Evolutionary conservation across 2,888 invertebrate species (phyloP).

Genomic region (Biston stratarius): DNA sequence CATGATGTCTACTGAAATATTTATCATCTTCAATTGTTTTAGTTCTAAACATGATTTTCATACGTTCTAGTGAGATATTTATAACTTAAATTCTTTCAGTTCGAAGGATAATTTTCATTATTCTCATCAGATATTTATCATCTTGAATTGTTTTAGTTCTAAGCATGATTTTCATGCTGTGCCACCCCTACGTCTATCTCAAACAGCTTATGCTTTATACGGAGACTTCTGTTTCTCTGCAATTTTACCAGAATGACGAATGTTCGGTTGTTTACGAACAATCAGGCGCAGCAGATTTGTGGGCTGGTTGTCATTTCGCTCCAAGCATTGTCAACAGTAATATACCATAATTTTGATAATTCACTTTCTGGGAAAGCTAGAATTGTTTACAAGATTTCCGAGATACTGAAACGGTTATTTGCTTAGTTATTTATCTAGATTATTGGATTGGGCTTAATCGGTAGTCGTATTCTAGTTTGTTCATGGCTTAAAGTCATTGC

Average conservation of each 20-base stretch:
- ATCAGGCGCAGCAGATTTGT: slow-evolving; percentile 50
- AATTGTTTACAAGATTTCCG: slow-evolving; percentile 33
- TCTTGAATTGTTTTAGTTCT: background rate
- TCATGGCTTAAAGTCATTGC: background rate
- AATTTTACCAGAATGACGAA: slow-evolving; percentile 67
- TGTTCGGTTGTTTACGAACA: slow-evolving; percentile 49
- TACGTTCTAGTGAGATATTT: too few relatives aligned
- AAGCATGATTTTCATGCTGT: background rate
- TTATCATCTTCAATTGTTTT: too few relatives aligned
- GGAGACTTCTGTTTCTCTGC: slow-evolving; percentile 65
- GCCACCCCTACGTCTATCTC: slow-evolving; percentile 47
- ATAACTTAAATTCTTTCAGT: background rate
- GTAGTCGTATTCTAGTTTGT: too few relatives aligned
- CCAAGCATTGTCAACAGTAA: slow-evolving; percentile 49
- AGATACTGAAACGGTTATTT: slow-evolving; percentile 17
- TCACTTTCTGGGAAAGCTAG: slow-evolving; percentile 50
- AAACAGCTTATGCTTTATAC: slow-evolving; percentile 63
- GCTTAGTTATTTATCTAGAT: slow-evolving; percentile 20
- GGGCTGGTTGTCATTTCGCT: slow-evolving; percentile 46
- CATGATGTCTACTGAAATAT: too few relatives aligned
- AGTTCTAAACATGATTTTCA: too few relatives aligned
- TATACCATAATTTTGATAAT: slow-evolving; percentile 54
- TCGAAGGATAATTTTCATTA: background rate
- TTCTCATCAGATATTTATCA: too few relatives aligned
- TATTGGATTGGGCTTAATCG: too few relatives aligned